A percentile compares a stretch with the other conserved stretches of the same genome.
These are phyloP conservation scores for Brachyhypopomus gauderio DNA, from an alignment of 2,113 vertebrate genomes.

Conservation along the genomic window DNA sequence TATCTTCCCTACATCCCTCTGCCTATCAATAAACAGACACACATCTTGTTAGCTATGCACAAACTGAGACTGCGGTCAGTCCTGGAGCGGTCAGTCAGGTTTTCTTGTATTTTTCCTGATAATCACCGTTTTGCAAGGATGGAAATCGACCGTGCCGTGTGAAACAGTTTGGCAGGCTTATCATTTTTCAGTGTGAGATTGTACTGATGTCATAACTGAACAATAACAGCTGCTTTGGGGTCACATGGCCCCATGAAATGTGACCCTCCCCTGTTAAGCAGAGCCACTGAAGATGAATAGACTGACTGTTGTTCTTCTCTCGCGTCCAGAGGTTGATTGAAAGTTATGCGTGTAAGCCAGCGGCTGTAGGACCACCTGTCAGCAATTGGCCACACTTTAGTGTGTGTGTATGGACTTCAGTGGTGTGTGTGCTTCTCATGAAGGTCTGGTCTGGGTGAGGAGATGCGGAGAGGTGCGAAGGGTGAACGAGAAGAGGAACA, in stretches of 20 bases:
- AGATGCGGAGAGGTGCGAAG: not conserved
- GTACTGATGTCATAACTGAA: not conserved
- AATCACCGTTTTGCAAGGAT: not conserved
- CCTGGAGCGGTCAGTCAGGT: no score
- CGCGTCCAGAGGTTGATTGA: conserved; percentile 26
- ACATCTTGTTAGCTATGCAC: not conserved
- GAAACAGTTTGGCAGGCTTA: not conserved
- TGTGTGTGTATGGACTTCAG: not conserved
- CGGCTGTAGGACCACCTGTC: conserved; percentile 42
- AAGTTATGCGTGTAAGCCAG: conserved; percentile 32
- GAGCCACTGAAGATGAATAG: conserved; percentile 28
- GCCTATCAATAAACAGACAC: not conserved
- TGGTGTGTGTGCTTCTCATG: not conserved
- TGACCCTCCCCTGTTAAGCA: not conserved
- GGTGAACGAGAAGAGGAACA: not conserved
- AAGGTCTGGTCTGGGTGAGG: not conserved
- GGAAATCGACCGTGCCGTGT: not conserved
- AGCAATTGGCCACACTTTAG: conserved; percentile 30
- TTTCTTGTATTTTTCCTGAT: not conserved
- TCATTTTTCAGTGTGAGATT: not conserved
- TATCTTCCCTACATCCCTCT: not conserved
- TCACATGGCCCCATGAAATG: conserved; percentile 27
- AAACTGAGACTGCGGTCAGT: no score
- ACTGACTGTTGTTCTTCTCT: conserved; percentile 9
- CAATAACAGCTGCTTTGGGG: conserved; percentile 41